Evolutionary conservation across 2,888 invertebrate species (phyloP), one percentile per base, ranked within the genome.

Genomic region (Tenthredo distinguenda): DNA sequence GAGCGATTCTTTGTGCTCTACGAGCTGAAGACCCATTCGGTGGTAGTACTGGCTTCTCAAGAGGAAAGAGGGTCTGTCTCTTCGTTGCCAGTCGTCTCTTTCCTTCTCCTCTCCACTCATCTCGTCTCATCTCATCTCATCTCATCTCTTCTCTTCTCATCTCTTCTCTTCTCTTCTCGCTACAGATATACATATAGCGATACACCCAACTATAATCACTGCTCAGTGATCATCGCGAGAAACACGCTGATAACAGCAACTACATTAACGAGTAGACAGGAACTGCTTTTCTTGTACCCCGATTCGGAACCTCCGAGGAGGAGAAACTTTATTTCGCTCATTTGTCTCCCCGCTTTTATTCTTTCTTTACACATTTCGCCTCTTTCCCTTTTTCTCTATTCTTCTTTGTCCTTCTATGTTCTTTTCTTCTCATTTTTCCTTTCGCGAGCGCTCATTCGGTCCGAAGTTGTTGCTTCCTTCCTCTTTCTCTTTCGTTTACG

Each of bases 161-260:
- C 12, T 47, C 12, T 47, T 3, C 47, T 15, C 50, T 50, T 37
- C 18, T 37, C 37, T 43, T 43, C n/a, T 34, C 50, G 34, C 68
- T 68, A 55, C 50, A 77, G 55, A 55, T 34, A 77, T 26, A 55
- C n/a, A 77, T 26, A 76, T 50, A 31, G 5, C 18, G 7, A 43
- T 31, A 71, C 21, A 47, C 31, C 55, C 81, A 62, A 81, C 81
- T 62, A 81, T 81, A 81, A 81, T 81, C 81, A 62, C 21, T 40
- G 81, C 62, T n/a, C 21, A 40, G 81, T 81, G 81, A 81, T 81
- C 62, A 62, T 81, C 81, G 58, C 81, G 81, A 34, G 40, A 81
- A 62, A 81, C 58, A 81, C 81, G 81, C 81, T 81, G 81, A 81
- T 81, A 81, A 81, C 81, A 81, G 81, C 81, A 81, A 81, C 81